phyloP scores from a whole-genome alignment of 2,888 invertebrate genomes.

The Anaspis maculata region DNA sequence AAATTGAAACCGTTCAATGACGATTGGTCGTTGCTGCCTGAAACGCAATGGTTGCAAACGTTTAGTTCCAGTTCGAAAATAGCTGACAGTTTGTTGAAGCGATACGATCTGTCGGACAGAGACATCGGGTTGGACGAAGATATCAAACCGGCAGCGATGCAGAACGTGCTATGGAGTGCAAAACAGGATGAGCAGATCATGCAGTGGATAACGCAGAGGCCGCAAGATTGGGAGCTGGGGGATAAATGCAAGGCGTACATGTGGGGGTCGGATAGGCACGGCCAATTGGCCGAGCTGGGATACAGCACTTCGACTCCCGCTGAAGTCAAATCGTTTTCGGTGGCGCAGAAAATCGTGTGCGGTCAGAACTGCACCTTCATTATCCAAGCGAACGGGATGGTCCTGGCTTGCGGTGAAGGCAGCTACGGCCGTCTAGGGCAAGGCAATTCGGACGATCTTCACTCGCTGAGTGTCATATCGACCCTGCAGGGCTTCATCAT shows the following conservation, averaged over 20 bases:
- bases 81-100: slow-evolving; percentile 46
- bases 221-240: slow-evolving; percentile 58
- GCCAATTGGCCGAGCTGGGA: slow-evolving; percentile 50
- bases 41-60: slow-evolving; percentile 52
- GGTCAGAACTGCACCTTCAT: slow-evolving; percentile 61
- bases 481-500: slow-evolving; percentile 56
- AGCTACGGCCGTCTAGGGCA: slow-evolving; percentile 56
- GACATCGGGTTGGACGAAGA: slow-evolving; percentile 28
- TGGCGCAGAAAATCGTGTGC: slow-evolving; percentile 51
- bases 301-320: slow-evolving; percentile 40
- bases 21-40: slow-evolving; percentile 34
- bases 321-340: slow-evolving; percentile 43
- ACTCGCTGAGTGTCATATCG: slow-evolving; percentile 49
- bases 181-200: slow-evolving; percentile 54
- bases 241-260: slow-evolving; percentile 52
- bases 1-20: slow-evolving; percentile 43
- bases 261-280: slow-evolving; percentile 57
- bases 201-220: slow-evolving; percentile 51
- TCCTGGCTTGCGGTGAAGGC: slow-evolving; percentile 57
- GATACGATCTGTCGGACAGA: slow-evolving; percentile 43
- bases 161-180: slow-evolving; percentile 48
- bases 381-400: slow-evolving; percentile 50
- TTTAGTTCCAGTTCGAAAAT: slow-evolving; percentile 48
- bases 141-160: slow-evolving; percentile 27
- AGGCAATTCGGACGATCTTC: slow-evolving; percentile 55